Conservation (phyloP, 2,113 vertebrate genomes). For the Egretta garzetta region DNA sequence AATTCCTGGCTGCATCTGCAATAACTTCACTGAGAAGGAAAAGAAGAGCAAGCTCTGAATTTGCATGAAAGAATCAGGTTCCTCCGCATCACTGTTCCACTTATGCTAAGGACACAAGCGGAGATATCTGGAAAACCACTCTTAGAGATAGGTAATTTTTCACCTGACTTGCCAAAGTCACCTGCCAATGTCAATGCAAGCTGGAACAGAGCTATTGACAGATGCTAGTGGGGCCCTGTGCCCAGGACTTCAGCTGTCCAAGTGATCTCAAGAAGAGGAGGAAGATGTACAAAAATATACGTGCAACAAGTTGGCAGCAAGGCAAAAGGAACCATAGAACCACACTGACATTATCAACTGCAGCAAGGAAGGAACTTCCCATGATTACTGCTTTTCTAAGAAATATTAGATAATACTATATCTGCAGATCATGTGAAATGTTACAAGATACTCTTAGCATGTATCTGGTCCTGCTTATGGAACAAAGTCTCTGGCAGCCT, state of each 20-base stretch:
- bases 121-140: neutral
- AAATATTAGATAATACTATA: neutral
- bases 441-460: neutral
- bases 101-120: neutral
- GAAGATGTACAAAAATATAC: neutral
- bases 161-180: neutral
- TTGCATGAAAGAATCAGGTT: neutral
- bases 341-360: neutral
- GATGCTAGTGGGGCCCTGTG: neutral
- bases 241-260: neutral
- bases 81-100: neutral
- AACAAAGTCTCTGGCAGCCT: neutral
- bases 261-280: neutral
- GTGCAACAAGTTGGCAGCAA: neutral
- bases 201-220: neutral
- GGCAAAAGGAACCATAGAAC: neutral
- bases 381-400: neutral
- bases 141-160: neutral
- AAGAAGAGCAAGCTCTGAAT: neutral
- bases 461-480: neutral
- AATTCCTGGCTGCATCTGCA: neutral
- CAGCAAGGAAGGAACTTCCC: neutral
- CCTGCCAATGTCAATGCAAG: neutral
- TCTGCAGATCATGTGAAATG: neutral
- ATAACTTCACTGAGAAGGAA: neutral